These are phyloP conservation scores for Lagopus muta DNA, from an alignment of 2,113 vertebrate genomes.

Conservation along the genomic window DNA sequence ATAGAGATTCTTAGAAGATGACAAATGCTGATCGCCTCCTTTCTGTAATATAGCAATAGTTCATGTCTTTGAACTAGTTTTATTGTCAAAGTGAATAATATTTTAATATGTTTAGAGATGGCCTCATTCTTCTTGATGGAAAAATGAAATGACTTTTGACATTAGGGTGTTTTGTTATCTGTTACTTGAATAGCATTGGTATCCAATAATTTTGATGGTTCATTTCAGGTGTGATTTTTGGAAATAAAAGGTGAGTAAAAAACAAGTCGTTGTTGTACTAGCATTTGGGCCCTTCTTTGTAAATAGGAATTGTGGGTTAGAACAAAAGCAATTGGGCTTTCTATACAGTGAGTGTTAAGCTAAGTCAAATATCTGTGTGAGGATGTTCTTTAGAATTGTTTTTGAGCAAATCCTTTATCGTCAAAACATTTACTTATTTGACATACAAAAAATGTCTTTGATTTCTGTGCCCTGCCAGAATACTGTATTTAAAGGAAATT, in stretches of 20 bases:
- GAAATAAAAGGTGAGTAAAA: constrained; percentile 32
- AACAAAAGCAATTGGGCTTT: background rate
- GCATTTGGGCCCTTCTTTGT: constrained; percentile 10
- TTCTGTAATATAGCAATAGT: constrained; percentile 77
- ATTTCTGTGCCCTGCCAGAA: background rate
- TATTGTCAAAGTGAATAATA: constrained; percentile 83
- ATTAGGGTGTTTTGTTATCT: constrained; percentile 74
- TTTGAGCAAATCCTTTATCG: background rate
- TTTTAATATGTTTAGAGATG: constrained; percentile 81
- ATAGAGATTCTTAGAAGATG: constrained; percentile 76
- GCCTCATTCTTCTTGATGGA: constrained; percentile 70
- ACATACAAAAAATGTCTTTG: background rate
- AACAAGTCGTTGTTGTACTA: background rate
- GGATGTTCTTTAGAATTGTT: background rate
- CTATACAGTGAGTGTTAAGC: background rate
- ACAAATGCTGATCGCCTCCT: constrained; percentile 77
- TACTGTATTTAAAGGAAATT: background rate
- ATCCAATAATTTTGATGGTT: constrained; percentile 53
- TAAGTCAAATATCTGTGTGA: background rate
- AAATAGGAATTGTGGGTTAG: background rate
- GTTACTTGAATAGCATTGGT: constrained; percentile 63
- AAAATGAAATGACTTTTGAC: constrained; percentile 77
- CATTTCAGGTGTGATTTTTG: constrained; percentile 51
- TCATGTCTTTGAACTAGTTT: constrained; percentile 78
- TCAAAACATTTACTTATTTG: background rate